Conservation (phyloP, 2,113 vertebrate species). For the Coregonus clupeaformis region DNA sequence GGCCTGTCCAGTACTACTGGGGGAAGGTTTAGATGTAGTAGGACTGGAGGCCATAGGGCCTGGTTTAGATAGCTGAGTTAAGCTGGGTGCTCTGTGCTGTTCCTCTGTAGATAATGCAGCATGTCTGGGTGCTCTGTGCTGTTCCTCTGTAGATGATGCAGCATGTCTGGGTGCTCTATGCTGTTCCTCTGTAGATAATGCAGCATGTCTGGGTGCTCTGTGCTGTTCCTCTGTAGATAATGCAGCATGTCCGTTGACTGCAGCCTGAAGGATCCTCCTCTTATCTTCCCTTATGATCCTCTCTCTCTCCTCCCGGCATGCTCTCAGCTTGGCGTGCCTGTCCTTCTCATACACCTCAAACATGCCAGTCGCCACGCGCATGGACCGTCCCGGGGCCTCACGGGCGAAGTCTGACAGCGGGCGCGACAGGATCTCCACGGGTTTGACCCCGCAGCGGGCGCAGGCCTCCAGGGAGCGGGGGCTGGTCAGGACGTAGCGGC, state of each 20-base stretch:
- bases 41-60: constrained; percentile 51
- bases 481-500: constrained; percentile 95
- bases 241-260: constrained; percentile 70
- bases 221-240: constrained; percentile 63
- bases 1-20: constrained; percentile 27
- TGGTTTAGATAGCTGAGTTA: constrained; percentile 42
- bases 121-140: constrained; percentile 58
- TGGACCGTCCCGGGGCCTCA: constrained; percentile 89
- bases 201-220: constrained; percentile 53
- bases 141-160: constrained; percentile 63
- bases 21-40: constrained; percentile 38
- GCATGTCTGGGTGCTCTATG: constrained; percentile 65
- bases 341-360: constrained; percentile 91
- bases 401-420: constrained; percentile 85
- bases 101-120: constrained; percentile 66
- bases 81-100: constrained; percentile 33
- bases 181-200: constrained; percentile 64
- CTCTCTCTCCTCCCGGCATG: constrained; percentile 90
- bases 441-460: constrained; percentile 90
- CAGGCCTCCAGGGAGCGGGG: constrained; percentile 96
- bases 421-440: constrained; percentile 88
- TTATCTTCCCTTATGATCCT: constrained; percentile 91
- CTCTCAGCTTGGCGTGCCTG: constrained; percentile 85
- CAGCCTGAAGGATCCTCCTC: constrained; percentile 79
- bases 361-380: constrained; percentile 89